A percentile compares a stretch with the other conserved stretches of the same genome.
Evolutionary conservation across 2,797 vertebrate genomes (phyloP).

Genomic region (Eospalax fontanierii): DNA sequence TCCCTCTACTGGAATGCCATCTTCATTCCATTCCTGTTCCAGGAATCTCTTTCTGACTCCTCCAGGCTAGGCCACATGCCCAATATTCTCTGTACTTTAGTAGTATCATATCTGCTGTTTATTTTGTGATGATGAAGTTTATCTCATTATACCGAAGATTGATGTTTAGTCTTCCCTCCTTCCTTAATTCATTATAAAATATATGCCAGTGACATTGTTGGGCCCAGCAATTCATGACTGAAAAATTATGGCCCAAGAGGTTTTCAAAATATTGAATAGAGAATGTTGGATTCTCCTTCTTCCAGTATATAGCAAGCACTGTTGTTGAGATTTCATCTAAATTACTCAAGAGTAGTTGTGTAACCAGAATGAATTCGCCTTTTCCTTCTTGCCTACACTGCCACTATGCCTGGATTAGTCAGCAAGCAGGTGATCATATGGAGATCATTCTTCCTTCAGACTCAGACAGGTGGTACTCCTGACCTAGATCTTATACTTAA

Average conservation of each 20-base stretch:
- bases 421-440: neutral
- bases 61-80: neutral
- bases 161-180: neutral
- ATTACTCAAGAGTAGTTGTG: neutral
- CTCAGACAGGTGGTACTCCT: neutral
- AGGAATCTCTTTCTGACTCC: neutral
- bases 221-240: neutral
- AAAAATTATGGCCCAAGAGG: neutral
- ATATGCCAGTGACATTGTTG: neutral
- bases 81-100: neutral
- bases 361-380: neutral
- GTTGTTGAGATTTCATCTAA: neutral
- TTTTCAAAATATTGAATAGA: neutral
- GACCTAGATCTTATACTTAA: neutral
- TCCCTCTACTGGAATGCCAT: neutral
- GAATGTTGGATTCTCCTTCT: neutral
- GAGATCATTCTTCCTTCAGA: neutral
- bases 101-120: neutral
- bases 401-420: neutral
- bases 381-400: neutral
- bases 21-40: neutral
- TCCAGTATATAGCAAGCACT: neutral
- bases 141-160: neutral
- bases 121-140: neutral
- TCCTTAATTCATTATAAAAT: conserved; percentile 12